Conservation (phyloP, 2,888 invertebrate genomes). For the Lydus trimaculatus region DNA sequence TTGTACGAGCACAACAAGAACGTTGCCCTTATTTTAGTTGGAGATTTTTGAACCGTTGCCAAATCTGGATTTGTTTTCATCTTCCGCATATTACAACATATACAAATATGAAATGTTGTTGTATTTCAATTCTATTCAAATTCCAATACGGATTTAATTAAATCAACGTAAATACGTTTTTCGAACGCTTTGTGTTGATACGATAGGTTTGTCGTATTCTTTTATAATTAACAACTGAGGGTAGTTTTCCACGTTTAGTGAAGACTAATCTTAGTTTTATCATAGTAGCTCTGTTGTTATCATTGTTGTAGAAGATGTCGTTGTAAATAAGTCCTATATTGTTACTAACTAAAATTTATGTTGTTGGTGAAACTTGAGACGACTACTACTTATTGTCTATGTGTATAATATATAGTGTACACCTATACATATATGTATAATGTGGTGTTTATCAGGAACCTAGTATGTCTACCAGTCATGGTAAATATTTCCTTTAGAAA, state of each 20-base stretch:
- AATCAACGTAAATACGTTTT: too few species aligned
- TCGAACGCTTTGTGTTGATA: too few species aligned
- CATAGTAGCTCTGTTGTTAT: not conserved
- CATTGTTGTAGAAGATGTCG: not conserved
- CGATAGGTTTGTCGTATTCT: too few species aligned
- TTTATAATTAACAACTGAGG: too few species aligned
- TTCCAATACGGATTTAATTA: too few species aligned
- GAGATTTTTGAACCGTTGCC: slow-evolving; percentile 1
- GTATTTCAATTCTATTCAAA: not conserved
- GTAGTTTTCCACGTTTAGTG: not conserved
- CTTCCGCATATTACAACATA: too few species aligned
- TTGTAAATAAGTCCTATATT: not conserved
- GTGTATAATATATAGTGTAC: not conserved
- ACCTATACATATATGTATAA: not conserved
- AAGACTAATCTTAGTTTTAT: not conserved
- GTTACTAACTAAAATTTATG: not conserved
- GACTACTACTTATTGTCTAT: not conserved
- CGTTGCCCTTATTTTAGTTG: not conserved
- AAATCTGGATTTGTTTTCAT: not conserved
- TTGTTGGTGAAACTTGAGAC: not conserved
- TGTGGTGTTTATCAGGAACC: not conserved
- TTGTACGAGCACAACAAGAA: not conserved
- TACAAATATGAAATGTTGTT: not conserved
- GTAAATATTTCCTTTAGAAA: slow-evolving; percentile 2
- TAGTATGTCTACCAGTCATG: not conserved